Evolutionary conservation across 2,888 invertebrate genomes (phyloP).

Genomic region (Argynnis bischoffii): DNA sequence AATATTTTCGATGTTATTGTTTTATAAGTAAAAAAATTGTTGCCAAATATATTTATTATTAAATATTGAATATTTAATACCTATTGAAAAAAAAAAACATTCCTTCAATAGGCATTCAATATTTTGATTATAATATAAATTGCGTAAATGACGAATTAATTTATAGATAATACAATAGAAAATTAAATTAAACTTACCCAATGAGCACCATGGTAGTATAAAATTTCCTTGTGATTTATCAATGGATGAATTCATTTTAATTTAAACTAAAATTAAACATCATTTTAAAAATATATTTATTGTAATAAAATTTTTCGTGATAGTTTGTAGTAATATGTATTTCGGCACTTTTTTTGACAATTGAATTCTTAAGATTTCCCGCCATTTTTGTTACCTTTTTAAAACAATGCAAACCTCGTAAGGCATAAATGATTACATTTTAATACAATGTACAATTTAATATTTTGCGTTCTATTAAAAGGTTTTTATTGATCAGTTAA

Average conservation of each 20-base stretch:
- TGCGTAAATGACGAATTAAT: no score
- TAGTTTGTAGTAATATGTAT: not conserved
- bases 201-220: conserved; percentile 67
- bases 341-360: not conserved
- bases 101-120: no score
- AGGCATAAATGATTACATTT: not conserved
- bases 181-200: conserved; percentile 45
- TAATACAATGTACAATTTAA: no score
- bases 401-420: not conserved
- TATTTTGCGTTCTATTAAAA: no score
- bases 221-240: conserved; percentile 54
- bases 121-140: no score
- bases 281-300: not conserved
- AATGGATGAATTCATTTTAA: conserved; percentile 39
- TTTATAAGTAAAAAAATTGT: not conserved
- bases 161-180: not conserved
- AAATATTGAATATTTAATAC: no score
- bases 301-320: not conserved
- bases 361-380: not conserved
- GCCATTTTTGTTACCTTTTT: not conserved
- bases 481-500: no score
- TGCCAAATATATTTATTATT: not conserved
- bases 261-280: not conserved
- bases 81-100: no score
- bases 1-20: conserved; percentile 17